Evolutionary conservation across 2,113 vertebrate species (phyloP), one percentile per base, ranked within the genome.

Genomic region (Cairina moschata): DNA sequence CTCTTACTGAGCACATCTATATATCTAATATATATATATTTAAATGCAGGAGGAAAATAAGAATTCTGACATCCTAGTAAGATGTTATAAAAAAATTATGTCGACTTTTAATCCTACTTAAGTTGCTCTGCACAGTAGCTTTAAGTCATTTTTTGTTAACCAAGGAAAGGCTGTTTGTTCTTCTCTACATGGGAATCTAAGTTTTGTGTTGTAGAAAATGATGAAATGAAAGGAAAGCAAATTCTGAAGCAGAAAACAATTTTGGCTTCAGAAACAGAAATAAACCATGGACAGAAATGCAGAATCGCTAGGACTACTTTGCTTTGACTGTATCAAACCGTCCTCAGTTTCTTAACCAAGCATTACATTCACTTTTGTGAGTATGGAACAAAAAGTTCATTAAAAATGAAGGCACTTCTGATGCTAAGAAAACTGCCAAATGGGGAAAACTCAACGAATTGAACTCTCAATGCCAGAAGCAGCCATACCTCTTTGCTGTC

Each of bases 311-410:
- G 13, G 29, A 32, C 32, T 40, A 17, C 26, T 29, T 40, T 16
- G 18, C 16, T 65, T 40, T 65, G 62, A 14, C 62, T 13, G 10
- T 25, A 23, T 36, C 55, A 31, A 32, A 56, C 55, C 22, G 20
- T 65, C 26, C 55, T 59, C 21, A 59, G 40, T 28, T 73, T 18
- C 26, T 34, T 31, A 38, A 20, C 20, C 0, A 2, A 55, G 48
- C 1, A 0, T 58, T 38, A n/a, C 7, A 32, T n/a, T 63, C 40
- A 56, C 4, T 44, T 77, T 40, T 2, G 1, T 42, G 36, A 76
- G 28, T 16, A 31, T 16, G 32, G 17, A 59, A 66, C 13, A 28
- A 68, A 73, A 67, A 68, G 17, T 36, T 86, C 21, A 28, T 59
- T 31, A 32, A 38, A 66, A 90, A 28, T 18, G 6, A 68, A 73